Base-by-base conservation (phyloP, 30 jellyfish, hydroid and myxozoan species). In the Hydractinia echinata region DNA sequence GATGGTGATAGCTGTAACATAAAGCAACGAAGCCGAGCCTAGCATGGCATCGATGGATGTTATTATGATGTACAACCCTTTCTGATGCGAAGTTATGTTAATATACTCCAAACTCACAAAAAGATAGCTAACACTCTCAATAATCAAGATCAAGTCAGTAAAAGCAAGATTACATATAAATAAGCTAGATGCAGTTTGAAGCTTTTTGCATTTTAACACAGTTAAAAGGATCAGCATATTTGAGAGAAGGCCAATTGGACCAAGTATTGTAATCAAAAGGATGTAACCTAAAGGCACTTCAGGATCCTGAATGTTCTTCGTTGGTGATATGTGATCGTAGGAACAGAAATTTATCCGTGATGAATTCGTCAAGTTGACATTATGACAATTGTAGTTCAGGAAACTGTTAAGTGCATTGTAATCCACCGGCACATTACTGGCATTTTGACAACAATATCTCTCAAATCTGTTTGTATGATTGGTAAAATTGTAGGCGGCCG, bases 21-120 rank as follows among this genome's bases (percentile, higher is more conserved):
- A 50, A 7, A 71, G 81, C 67, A 71, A 71, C 61, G 81, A 71
- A n/a, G 81, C 81, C n/a, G 81, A 71, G 8, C 81, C 81, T 15
- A 71, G 4, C 55, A 71, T 19, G 10, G 51, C 81, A 71, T 71
- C 81, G n/a, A 71, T 19, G 39, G 81, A 71, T 9, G 81, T 19
- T 54, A 71, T 19, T 48, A 71, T 71, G 18, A 58, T 58, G 74
- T 64, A 64, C 19, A n/a, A 64, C 8, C 51, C 39, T 64, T 64
- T 44, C 19, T n/a, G 74, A 13, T 13, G 19, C 81, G 51, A 71
- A 8, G 60, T 51, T 8, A 20, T 51, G n/a, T 19, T 20, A 19
- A 19, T n/a, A 20, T 71, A 50, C n/a, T 71, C 51, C 81, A 71
- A 50, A 20, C 15, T 11, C 39, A 71, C 51, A 7, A 20, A 58